Conservation (phyloP, 2,797 vertebrate genomes). For the Xerus rutilus region DNA sequence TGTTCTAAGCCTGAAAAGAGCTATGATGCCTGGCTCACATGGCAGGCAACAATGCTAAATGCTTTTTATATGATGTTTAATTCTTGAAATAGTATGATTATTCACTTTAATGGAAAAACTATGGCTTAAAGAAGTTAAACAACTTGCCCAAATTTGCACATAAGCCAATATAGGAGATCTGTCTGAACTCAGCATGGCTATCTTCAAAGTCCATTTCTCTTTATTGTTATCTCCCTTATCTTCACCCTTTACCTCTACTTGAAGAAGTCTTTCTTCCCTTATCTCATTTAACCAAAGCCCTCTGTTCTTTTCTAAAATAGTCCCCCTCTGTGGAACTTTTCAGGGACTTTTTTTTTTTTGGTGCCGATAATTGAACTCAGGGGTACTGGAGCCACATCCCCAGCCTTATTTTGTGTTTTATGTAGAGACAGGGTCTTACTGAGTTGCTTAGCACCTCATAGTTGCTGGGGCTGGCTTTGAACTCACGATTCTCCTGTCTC, state of each 20-base stretch:
- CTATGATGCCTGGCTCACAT: slow-evolving; percentile 47
- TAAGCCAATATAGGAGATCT: background rate
- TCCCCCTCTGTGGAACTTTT: slow-evolving; percentile 3
- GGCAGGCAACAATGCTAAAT: slow-evolving; percentile 40
- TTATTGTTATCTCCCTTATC: background rate
- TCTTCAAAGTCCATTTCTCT: slow-evolving; percentile 40
- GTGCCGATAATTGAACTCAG: too few relatives aligned
- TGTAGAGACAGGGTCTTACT: too few relatives aligned
- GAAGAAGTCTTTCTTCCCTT: slow-evolving; percentile 42
- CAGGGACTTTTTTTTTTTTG: background rate
- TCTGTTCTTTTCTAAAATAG: slow-evolving; percentile 33
- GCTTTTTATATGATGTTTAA: slow-evolving; percentile 56
- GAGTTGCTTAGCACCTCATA: too few relatives aligned
- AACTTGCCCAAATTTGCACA: background rate
- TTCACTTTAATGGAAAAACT: slow-evolving; percentile 49
- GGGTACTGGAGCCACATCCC: too few relatives aligned
- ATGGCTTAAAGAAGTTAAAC: slow-evolving; percentile 43
- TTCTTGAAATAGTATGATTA: slow-evolving; percentile 26
- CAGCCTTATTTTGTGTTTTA: too few relatives aligned
- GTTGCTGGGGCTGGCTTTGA: too few relatives aligned
- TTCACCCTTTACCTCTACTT: slow-evolving; percentile 45
- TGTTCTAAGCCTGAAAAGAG: slow-evolving; percentile 53
- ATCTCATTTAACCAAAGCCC: background rate
- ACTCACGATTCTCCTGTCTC: too few relatives aligned
- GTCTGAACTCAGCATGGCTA: background rate